phyloP scores from a whole-genome alignment of 2,113 vertebrate species.

The Scytalopus superciliaris region DNA sequence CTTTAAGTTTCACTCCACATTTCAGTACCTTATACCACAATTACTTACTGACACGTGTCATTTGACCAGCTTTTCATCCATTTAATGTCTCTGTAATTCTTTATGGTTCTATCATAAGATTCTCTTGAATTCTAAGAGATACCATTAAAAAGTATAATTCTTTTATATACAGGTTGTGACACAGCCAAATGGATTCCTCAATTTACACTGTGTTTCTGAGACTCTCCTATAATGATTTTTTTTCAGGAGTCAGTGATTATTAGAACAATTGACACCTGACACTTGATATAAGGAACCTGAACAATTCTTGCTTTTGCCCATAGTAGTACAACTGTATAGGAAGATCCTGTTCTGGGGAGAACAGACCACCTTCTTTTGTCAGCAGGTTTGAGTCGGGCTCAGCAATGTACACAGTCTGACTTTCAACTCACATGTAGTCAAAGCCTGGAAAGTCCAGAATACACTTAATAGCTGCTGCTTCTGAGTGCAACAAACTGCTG shows the following conservation, averaged over 20 bases:
- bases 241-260: neutral
- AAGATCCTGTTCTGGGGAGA: neutral
- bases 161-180: neutral
- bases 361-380: neutral
- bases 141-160: neutral
- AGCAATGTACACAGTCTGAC: accelerated
- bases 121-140: neutral
- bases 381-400: neutral
- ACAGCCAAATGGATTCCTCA: neutral
- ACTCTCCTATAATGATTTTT: neutral
- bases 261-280: neutral
- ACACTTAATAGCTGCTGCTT: neutral
- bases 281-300: neutral
- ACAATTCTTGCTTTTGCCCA: neutral
- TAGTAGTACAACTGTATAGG: neutral
- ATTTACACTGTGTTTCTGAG: neutral
- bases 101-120: neutral
- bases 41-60: neutral
- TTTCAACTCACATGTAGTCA: neutral
- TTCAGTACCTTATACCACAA: neutral
- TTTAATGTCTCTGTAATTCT: neutral
- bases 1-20: neutral
- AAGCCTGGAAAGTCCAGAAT: neutral
- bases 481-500: neutral
- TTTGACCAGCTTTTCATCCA: neutral